A percentile compares a stretch with the other conserved stretches of the same genome.
Conservation (phyloP, 2,113 vertebrate species). For the Coryphaenoides rupestris region DNA sequence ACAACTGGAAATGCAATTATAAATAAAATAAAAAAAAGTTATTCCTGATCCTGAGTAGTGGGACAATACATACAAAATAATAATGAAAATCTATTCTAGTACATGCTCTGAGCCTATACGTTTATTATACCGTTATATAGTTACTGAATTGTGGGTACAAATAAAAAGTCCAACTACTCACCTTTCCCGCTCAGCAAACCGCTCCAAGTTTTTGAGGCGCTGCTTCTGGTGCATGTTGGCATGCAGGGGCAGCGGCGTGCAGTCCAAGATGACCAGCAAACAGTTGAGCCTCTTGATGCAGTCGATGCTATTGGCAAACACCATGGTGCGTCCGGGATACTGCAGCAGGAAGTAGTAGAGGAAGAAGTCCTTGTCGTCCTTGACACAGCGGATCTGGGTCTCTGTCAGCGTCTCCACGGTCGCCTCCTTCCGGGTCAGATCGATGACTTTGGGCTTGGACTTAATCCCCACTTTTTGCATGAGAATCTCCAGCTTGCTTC, state of each 20-base stretch:
- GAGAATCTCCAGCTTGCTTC: constrained; percentile 82
- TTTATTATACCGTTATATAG: not conserved
- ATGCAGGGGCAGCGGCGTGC: constrained; percentile 83
- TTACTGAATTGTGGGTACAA: not conserved
- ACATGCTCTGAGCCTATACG: not conserved
- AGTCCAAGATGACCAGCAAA: constrained; percentile 86
- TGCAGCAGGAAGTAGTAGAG: constrained; percentile 95
- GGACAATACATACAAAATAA: not conserved
- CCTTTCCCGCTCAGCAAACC: constrained; percentile 88
- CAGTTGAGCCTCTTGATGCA: constrained; percentile 91
- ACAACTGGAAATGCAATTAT: constrained; percentile 70
- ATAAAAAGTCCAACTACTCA: constrained; percentile 54
- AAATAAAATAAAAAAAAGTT: not conserved
- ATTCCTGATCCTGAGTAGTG: not conserved
- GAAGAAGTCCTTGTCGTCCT: constrained; percentile 89
- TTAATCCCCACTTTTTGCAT: constrained; percentile 90
- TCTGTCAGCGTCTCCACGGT: constrained; percentile 91
- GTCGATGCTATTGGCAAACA: constrained; percentile 97
- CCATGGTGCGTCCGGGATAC: constrained; percentile 91
- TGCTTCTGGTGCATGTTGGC: constrained; percentile 99
- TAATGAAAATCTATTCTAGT: not conserved
- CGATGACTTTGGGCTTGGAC: constrained; percentile 91
- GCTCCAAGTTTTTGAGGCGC: constrained; percentile 91
- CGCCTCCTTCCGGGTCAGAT: constrained; percentile 89
- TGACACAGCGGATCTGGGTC: constrained; percentile 87